phyloP scores from a whole-genome alignment of 2,113 vertebrate genomes.

The Leucoraja erinaceus region DNA sequence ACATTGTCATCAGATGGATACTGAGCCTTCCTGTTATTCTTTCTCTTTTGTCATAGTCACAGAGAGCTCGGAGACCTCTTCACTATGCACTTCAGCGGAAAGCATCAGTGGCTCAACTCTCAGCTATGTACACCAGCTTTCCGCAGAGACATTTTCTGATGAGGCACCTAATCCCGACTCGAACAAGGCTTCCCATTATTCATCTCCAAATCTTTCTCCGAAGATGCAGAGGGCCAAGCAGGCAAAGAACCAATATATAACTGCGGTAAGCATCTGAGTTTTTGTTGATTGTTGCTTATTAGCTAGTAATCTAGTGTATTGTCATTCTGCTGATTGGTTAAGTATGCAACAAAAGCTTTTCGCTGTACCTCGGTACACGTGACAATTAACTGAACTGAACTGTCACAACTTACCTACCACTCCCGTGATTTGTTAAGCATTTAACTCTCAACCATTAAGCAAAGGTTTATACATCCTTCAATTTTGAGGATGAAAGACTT shows the following conservation, averaged over 20 bases:
- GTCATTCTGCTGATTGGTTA: no score
- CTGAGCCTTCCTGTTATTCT: not conserved
- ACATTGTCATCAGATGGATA: not conserved
- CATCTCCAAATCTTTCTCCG: constrained; percentile 51
- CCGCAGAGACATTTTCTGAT: constrained; percentile 52
- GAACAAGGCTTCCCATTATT: constrained; percentile 45
- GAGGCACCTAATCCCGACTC: constrained; percentile 51
- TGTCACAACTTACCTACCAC: not conserved
- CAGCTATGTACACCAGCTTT: constrained; percentile 43
- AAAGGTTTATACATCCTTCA: not conserved
- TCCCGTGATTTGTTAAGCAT: not conserved
- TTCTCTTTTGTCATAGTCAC: constrained; percentile 48
- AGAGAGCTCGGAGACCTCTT: constrained; percentile 61
- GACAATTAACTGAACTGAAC: no score
- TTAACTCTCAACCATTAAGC: not conserved
- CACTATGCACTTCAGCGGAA: constrained; percentile 61
- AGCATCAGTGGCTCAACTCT: constrained; percentile 50
- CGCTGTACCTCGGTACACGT: no score
- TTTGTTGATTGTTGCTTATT: not conserved
- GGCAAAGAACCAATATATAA: constrained; percentile 55
- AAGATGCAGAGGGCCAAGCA: constrained; percentile 52
- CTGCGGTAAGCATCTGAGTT: constrained; percentile 53
- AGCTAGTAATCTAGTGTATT: no score
- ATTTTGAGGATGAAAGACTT: not conserved
- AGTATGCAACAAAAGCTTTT: no score